A percentile compares a stretch with the other conserved stretches of the same genome.
Evolutionary conservation across 2,888 invertebrate species (phyloP).

Genomic region (Anorthoa munda): DNA sequence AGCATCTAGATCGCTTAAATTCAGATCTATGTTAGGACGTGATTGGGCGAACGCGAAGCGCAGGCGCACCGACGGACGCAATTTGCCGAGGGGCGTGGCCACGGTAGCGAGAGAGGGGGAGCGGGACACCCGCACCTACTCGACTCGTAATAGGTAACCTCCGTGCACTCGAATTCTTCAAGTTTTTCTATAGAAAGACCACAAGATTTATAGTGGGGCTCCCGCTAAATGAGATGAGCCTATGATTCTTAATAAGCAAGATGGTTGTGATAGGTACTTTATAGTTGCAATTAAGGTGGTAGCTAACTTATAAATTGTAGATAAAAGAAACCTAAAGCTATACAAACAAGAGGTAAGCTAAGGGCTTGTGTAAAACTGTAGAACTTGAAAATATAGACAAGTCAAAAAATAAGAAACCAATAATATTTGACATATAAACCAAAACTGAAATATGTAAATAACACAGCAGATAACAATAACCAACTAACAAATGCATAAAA

Average conservation of each 20-base stretch:
- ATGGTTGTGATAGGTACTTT: constrained; percentile 30
- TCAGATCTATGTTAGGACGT: constrained; percentile 76
- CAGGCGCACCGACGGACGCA: constrained; percentile 78
- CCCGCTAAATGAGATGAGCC: constrained; percentile 38
- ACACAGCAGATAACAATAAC: constrained; percentile 6
- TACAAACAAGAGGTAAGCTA: background rate
- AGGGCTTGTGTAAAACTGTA: constrained; percentile 1
- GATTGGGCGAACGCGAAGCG: constrained; percentile 85
- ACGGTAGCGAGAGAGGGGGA: constrained; percentile 77
- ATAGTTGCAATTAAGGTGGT: constrained; percentile 39
- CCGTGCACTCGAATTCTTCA: constrained; percentile 57
- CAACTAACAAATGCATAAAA: constrained; percentile 24
- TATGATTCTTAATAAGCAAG: constrained; percentile 49
- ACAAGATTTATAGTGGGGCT: constrained; percentile 46
- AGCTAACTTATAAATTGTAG: constrained; percentile 1
- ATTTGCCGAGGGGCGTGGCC: constrained; percentile 84
- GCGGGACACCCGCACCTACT: constrained; percentile 62
- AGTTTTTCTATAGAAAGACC: constrained; percentile 58
- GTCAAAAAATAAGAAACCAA: background rate
- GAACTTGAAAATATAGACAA: background rate
- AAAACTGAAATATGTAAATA: constrained; percentile 10
- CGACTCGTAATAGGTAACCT: constrained; percentile 65
- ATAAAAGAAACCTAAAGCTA: constrained; percentile 13
- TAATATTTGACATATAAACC: background rate
- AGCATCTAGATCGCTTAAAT: constrained; percentile 78